A percentile compares a stretch with the other conserved stretches of the same genome.
Evolutionary conservation across 2,797 vertebrate genomes (phyloP).

Genomic region (Bryconaethiops microstoma): DNA sequence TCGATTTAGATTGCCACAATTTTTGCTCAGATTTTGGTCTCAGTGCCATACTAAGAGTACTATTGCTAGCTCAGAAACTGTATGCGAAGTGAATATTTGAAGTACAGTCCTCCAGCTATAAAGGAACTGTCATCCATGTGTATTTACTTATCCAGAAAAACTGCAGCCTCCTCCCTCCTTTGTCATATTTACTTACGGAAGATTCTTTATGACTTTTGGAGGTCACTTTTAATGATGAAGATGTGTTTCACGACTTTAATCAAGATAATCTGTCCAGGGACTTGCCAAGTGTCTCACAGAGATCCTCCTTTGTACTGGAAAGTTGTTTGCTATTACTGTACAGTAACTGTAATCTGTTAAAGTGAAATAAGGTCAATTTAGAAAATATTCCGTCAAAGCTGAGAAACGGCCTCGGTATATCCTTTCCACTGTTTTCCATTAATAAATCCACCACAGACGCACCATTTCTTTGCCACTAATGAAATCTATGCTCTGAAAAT

Average conservation of each 20-base stretch:
- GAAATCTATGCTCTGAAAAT: slow-evolving; percentile 17
- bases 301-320: background rate
- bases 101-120: background rate
- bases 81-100: background rate
- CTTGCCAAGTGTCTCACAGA: background rate
- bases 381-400: background rate
- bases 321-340: slow-evolving; percentile 27
- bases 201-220: slow-evolving; percentile 26
- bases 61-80: background rate
- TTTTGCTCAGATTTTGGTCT: slow-evolving; percentile 1
- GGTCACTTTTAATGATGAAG: slow-evolving; percentile 5
- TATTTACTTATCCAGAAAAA: slow-evolving; percentile 12
- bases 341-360: slow-evolving; percentile 4
- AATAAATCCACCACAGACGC: background rate
- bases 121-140: slow-evolving; percentile 9
- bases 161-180: background rate
- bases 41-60: background rate
- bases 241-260: slow-evolving; percentile 22
- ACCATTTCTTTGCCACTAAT: slow-evolving; percentile 24
- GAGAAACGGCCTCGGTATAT: background rate
- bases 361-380: slow-evolving; percentile 3
- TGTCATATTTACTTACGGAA: slow-evolving; percentile 13
- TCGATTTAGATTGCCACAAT: background rate
- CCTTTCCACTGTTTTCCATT: slow-evolving; percentile 17
- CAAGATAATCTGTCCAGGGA: slow-evolving; percentile 1